These are phyloP conservation scores for Rhogogaster chlorosoma DNA, from an alignment of 2,888 invertebrate species.

Conservation along the genomic window DNA sequence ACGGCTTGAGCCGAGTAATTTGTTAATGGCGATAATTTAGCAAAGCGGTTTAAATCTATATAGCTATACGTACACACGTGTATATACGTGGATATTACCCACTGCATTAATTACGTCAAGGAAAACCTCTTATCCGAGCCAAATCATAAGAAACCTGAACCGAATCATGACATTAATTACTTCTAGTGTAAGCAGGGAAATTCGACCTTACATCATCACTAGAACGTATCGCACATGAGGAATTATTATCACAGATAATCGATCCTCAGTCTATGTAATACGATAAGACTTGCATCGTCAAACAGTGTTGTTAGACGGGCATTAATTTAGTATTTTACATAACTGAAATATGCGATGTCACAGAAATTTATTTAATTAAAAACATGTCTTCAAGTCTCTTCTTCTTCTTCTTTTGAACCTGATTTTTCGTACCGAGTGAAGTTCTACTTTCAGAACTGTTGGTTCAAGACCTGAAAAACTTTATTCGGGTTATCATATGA, in stretches of 20 bases:
- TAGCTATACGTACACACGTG: neutral
- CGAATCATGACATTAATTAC: constrained; percentile 17
- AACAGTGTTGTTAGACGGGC: neutral
- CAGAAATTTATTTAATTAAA: neutral
- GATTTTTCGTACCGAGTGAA: neutral
- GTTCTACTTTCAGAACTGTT: neutral
- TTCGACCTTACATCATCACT: neutral
- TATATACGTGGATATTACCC: neutral
- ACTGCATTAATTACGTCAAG: constrained; percentile 21
- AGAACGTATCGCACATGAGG: neutral
- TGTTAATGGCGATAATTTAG: constrained; percentile 61
- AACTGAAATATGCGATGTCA: neutral
- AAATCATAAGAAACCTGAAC: constrained; percentile 14
- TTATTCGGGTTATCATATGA: neutral
- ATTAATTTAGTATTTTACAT: neutral
- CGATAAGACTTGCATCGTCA: neutral
- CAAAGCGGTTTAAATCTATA: constrained; percentile 57
- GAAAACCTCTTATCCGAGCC: neutral
- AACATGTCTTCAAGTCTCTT: neutral
- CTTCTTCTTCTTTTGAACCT: neutral
- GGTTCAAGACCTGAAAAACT: neutral
- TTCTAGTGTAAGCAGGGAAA: neutral
- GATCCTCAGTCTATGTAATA: neutral
- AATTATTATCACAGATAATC: constrained; percentile 10
- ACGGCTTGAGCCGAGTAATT: constrained; percentile 56